These are phyloP conservation scores for Poeciliopsis turneri DNA, from an alignment of 2,797 vertebrate species.

Conservation along the genomic window DNA sequence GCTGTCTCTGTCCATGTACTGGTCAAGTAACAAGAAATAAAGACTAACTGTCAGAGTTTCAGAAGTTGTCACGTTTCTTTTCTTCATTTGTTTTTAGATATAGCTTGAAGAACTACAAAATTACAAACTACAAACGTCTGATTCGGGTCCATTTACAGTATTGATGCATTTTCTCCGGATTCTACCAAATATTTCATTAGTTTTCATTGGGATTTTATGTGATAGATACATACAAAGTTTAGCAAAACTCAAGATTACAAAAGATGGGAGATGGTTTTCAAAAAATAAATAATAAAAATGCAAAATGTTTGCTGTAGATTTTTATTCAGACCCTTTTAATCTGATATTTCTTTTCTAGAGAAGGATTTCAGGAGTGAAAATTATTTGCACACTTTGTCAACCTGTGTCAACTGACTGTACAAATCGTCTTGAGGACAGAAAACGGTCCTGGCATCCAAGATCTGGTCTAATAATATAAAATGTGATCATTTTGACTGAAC, in stretches of 20 bases:
- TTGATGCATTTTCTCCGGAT: neutral
- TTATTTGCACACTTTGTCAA: neutral
- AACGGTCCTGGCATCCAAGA: neutral
- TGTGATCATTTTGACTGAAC: neutral
- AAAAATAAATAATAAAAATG: neutral
- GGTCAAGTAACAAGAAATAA: conserved; percentile 80
- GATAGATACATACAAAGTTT: too few relatives aligned
- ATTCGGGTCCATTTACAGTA: neutral
- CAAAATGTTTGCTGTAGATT: neutral
- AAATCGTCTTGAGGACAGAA: neutral
- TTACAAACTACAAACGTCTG: neutral
- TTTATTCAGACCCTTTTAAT: neutral
- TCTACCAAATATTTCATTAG: neutral
- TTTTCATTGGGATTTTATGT: neutral
- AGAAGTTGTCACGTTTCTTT: conserved; percentile 14
- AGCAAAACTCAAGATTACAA: neutral
- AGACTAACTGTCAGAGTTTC: conserved; percentile 57
- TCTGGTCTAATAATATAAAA: neutral
- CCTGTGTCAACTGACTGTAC: neutral
- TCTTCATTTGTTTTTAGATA: neutral
- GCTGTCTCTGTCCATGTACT: conserved; percentile 80
- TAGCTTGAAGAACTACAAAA: neutral
- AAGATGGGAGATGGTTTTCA: neutral
- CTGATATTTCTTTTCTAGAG: neutral
- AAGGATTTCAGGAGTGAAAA: neutral